These are phyloP conservation scores for Phyllotis vaccarum DNA, from an alignment of 2,797 vertebrate species.

Conservation along the genomic window DNA sequence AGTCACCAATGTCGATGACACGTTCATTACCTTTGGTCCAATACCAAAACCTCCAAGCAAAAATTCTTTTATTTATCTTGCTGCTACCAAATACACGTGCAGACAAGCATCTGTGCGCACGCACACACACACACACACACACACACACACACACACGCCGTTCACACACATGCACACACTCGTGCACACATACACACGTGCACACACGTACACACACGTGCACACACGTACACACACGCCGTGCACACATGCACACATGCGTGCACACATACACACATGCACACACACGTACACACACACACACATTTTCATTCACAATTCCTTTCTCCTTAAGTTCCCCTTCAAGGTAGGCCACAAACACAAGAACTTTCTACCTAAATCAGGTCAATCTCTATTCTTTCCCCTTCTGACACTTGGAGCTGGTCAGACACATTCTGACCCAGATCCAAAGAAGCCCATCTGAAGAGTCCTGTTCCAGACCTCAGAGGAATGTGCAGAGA, in stretches of 20 bases:
- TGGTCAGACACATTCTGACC: background rate
- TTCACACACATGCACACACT: background rate
- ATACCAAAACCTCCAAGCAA: constrained; percentile 11
- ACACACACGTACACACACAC: background rate
- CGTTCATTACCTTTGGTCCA: background rate
- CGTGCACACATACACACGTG: background rate
- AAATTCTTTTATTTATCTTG: background rate
- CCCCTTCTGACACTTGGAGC: too few species aligned
- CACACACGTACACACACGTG: background rate
- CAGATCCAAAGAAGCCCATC: too few species aligned
- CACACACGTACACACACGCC: too few species aligned
- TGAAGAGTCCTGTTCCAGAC: background rate
- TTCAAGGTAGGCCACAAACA: background rate
- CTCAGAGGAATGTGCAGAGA: background rate
- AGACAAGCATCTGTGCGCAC: too few species aligned
- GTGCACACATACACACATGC: background rate
- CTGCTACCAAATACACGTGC: background rate
- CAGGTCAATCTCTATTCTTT: background rate
- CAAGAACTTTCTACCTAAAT: background rate
- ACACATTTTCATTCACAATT: background rate
- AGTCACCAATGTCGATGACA: background rate
- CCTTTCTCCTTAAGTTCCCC: background rate
- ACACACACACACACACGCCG: background rate
- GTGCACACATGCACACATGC: background rate
- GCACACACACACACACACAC: background rate